Base-by-base conservation (phyloP, 1,140 invertebrate genomes). In the Trichonephila clavipes region DNA sequence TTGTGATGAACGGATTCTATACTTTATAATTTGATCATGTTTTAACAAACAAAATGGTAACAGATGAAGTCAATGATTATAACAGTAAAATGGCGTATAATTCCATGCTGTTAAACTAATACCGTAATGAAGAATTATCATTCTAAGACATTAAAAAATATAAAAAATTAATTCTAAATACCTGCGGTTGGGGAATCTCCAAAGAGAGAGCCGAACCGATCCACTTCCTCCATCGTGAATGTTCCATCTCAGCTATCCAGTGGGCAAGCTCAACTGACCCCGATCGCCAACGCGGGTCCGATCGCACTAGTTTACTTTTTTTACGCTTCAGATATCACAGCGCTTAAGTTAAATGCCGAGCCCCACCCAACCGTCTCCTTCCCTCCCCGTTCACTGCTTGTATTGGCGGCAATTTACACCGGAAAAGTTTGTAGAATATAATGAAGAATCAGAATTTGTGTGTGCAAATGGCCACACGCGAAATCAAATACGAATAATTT, bases 191-290 rank as follows among this genome's bases (percentile, higher is more conserved):
- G n/a, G 89, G 77, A 24, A 62, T 28, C 59, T 81, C 72, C 24
- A 44, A 59, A 89, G 88, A 21, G 44, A 61, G 12, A 21, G 69
- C 14, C n/a, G 77, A 82, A 24, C 21, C 72, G 77, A 90, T 40
- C 89, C 89, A 90, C 89, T 90, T 90, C 72, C 72, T 81, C 89
- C 89, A 90, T 62, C 69, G 51, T 64, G 72, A 82, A 90, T 61
- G 58, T 61, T 90, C 77, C 89, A 82, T 89, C 87, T 62, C 34
- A 51, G 72, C 34, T 40, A 34, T 34, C 19, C 87, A 24, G 34
- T 89, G 62, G 66, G 24, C n/a, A 40, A n/a, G 44, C 64, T 72
- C 16, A 58, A 51, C 62, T 61, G 89, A 90, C 89, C 69, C 89
- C 69, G 59, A 82, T 90, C 72, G 72, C 89, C 64, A 77, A 85